Conservation (phyloP, 1,140 invertebrate genomes). For the Sycophila sp. region DNA sequence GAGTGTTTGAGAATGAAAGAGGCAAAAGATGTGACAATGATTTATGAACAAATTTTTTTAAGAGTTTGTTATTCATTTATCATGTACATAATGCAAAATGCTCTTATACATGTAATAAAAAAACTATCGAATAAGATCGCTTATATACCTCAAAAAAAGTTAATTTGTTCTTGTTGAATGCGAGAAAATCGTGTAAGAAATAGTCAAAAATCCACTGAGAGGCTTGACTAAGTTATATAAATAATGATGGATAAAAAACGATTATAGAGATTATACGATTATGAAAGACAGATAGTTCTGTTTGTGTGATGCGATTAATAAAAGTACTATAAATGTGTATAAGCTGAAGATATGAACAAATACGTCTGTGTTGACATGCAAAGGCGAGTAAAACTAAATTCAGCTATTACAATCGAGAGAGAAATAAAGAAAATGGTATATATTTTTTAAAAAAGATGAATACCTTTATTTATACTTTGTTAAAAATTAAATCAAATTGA, state of each 20-base stretch:
- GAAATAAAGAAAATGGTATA: slow-evolving; percentile 56
- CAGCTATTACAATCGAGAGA: not conserved
- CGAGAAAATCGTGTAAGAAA: not conserved
- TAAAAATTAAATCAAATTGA: slow-evolving; percentile 1
- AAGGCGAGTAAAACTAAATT: slow-evolving; percentile 1
- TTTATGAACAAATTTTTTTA: not conserved
- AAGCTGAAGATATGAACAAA: slow-evolving; percentile 1
- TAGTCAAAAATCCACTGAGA: not conserved
- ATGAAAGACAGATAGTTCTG: not conserved
- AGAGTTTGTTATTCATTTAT: slow-evolving; percentile 37
- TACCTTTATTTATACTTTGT: slow-evolving; percentile 24
- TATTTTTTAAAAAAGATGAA: slow-evolving; percentile 53
- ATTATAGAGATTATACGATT: not conserved
- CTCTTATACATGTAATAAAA: slow-evolving; percentile 16
- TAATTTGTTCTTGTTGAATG: slow-evolving; percentile 7
- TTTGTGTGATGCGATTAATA: slow-evolving; percentile 11
- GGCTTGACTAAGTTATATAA: not conserved
- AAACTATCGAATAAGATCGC: slow-evolving; percentile 18
- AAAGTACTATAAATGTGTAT: slow-evolving; percentile 22
- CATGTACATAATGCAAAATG: slow-evolving; percentile 48
- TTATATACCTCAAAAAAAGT: slow-evolving; percentile 24
- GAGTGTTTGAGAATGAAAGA: not conserved
- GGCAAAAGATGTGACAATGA: not conserved
- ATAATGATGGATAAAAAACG: not conserved
- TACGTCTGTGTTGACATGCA: slow-evolving; percentile 9